Percentiles rank a stretch among this genome's conserved stretches.
Evolutionary conservation across 2,113 vertebrate species (phyloP).

Genomic region (Oplegnathus fasciatus): DNA sequence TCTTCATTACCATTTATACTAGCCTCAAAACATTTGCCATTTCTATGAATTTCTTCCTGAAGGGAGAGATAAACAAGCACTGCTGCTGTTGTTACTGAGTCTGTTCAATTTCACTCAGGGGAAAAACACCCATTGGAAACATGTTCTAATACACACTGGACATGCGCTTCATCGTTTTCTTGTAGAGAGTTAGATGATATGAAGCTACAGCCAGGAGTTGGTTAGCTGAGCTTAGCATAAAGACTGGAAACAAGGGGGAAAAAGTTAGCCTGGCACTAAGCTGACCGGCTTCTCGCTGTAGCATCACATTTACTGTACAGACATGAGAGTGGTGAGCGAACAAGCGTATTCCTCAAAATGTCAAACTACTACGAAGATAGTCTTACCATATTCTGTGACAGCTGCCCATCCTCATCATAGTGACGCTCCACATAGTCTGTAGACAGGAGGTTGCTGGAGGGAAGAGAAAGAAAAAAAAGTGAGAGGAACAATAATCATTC

Average conservation of each 20-base stretch:
- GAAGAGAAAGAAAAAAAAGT: neutral
- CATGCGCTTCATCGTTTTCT: neutral
- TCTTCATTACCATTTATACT: neutral
- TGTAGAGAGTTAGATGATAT: neutral
- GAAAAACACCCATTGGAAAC: neutral
- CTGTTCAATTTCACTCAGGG: neutral
- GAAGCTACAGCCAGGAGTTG: neutral
- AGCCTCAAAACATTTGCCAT: rapidly evolving
- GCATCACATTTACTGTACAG: neutral
- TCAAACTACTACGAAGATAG: neutral
- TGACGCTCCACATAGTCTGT: conserved; percentile 91
- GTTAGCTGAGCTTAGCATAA: neutral
- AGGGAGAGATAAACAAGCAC: neutral
- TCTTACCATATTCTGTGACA: conserved; percentile 87
- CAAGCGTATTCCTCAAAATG: neutral
- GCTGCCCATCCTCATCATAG: conserved; percentile 82
- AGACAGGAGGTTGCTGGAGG: conserved; percentile 90
- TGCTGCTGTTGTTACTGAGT: neutral
- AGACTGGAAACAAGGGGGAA: neutral
- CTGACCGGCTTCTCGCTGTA: neutral
- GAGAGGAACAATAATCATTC: neutral
- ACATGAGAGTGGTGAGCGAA: neutral
- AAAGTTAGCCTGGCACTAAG: neutral
- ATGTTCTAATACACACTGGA: neutral
- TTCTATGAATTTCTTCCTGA: neutral